Evolutionary conservation across 2,888 invertebrate species (phyloP).

Genomic region (Antheraea assamensis): DNA sequence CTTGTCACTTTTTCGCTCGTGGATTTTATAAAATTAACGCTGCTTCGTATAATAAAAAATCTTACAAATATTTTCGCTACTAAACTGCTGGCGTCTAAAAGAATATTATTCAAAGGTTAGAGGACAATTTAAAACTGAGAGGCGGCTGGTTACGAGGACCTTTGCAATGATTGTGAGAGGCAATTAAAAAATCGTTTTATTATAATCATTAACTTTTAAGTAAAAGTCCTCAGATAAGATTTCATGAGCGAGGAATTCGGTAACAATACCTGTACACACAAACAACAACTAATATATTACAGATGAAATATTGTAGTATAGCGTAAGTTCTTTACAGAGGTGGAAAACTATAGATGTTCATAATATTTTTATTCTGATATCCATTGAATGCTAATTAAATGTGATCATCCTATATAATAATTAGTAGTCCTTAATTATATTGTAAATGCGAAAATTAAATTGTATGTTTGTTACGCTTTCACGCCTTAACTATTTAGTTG

Average conservation of each 20-base stretch:
- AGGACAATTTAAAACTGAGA: conserved; percentile 27
- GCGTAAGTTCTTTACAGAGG: not conserved
- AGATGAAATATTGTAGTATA: not conserved
- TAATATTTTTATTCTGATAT: no score
- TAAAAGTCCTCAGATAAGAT: conserved; percentile 35
- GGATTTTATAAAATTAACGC: not conserved
- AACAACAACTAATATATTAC: conserved; percentile 3
- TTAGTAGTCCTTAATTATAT: no score
- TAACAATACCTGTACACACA: not conserved
- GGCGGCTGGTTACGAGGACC: conserved; percentile 29
- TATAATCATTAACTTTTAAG: conserved; percentile 46
- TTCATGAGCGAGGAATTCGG: conserved; percentile 15
- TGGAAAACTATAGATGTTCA: not conserved
- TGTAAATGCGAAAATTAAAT: no score
- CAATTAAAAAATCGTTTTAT: conserved; percentile 47
- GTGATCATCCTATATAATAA: no score
- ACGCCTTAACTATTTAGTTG: no score
- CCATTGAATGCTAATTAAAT: no score
- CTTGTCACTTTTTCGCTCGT: not conserved
- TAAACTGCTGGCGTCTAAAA: conserved; percentile 10
- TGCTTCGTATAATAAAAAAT: not conserved
- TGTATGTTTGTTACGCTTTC: no score
- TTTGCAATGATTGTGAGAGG: conserved; percentile 32
- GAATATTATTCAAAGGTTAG: conserved; percentile 20
- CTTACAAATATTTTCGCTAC: conserved; percentile 1